Base-by-base conservation (phyloP, 2,888 invertebrate species). In the Pedicia rivosa region DNA sequence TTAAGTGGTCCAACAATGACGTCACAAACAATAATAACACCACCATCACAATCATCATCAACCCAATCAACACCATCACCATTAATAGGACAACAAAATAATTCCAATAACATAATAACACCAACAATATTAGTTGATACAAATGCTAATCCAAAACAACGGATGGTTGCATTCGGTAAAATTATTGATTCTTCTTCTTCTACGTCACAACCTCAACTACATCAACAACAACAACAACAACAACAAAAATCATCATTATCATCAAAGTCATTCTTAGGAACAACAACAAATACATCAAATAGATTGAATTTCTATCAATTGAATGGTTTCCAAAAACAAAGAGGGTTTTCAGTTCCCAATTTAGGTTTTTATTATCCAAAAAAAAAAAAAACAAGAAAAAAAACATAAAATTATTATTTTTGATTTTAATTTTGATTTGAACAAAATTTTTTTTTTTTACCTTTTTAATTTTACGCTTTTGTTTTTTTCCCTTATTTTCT, bases 341-440 rank as follows among this genome's bases (percentile, higher is more conserved):
- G 75, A 65, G 84, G 86, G 64, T 79, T 77, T 55, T 88, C 88
- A 54, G 87, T 88, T 59, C 90, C 90, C 54, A 86, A 87, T 68
- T 67, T 91, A 87, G 88, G 88, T 88, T 62, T 59, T 55, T 53
- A 59, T 38, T 43, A 36, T 26, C 36, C 35, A 29, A 39, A 29
- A 20, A 30, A 22, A 22, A 35, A 49, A n/a, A n/a, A n/a, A n/a
- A n/a, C n/a, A n/a, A n/a, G n/a, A n/a, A n/a, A n/a, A n/a, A n/a
- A n/a, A n/a, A n/a, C n/a, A n/a, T n/a, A 46, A 47, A 44, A 41
- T 44, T 39, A 46, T 48, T 48, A 46, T 50, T 45, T 50, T 51
- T 51, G 19, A 33, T 38, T 19, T 25, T 3, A 13, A 30, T 31
- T 31, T 33, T 19, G 17, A 38, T 36, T 33, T 36, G 17, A n/a